These are phyloP conservation scores for Pteronotus mesoamericanus DNA, from an alignment of 2,797 vertebrate genomes.

Conservation along the genomic window DNA sequence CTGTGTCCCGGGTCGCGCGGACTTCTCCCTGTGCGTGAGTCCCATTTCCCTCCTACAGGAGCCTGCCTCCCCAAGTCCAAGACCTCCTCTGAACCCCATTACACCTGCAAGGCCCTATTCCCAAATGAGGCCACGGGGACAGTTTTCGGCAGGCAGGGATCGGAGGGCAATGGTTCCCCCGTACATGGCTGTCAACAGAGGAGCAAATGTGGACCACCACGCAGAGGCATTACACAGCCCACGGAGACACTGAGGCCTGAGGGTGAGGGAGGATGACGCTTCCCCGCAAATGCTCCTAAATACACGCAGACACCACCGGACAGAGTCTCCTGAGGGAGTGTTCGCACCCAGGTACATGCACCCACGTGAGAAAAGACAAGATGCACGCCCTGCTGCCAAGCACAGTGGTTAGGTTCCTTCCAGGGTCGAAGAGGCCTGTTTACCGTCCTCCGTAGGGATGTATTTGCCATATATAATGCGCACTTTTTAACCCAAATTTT, in stretches of 20 bases:
- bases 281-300: background rate
- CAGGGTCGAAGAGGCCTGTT: background rate
- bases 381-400: background rate
- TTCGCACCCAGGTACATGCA: background rate
- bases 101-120: background rate
- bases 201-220: accelerated
- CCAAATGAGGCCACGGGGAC: background rate
- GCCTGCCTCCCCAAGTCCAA: background rate
- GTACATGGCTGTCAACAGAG: accelerated
- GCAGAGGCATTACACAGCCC: background rate
- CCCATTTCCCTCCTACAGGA: background rate
- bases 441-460: accelerated
- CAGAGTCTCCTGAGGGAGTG: background rate
- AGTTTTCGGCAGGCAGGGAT: background rate
- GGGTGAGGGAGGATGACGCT: accelerated
- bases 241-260: background rate
- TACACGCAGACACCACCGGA: background rate
- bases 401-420: too few species aligned
- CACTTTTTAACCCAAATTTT: too few species aligned
- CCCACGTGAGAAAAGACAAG: background rate
- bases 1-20: accelerated
- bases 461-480: too few species aligned
- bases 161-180: background rate
- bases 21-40: background rate
- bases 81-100: background rate